Base-by-base conservation (phyloP, 2,113 vertebrate species). In the Dendropsophus ebraccatus region DNA sequence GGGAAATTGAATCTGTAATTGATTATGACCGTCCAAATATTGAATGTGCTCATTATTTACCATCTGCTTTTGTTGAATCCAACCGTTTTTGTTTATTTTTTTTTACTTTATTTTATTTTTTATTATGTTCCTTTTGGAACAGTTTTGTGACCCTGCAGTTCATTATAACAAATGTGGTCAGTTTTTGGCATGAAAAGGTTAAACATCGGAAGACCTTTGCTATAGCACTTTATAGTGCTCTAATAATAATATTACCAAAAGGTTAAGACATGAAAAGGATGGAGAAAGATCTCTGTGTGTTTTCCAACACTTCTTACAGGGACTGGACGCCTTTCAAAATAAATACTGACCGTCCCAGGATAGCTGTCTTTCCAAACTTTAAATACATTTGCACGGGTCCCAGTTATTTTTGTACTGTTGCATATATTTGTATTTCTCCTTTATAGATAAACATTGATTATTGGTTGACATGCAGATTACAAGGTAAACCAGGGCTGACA, bases 321-420 rank as follows among this genome's bases (percentile, higher is more conserved):
- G 47, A 50, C 69, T 0, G 87, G 89, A 89, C 35, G 23, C 0
- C 0, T 52, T 81, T 88, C 90, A 88, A 90, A 78, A 45, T 58
- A 72, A 82, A 89, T 80, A 86, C 80, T 81, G 37, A 72, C 0
- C 0, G 37, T 58, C 86, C 72, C 4, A 89, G 92, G 91, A 90
- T 91, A 90, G 72, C 77, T 82, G 91, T 91, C 82, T 60, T 5
- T 30, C 76, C 72, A 75, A 72, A 87, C 89, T 87, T 58, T 47
- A 76, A 84, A 76, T 32, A 60, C 52, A 58, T 84, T 47, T 62
- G 23, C 47, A 56, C 25, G 47, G 58, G 21, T 37, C 52, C 47
- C 73, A 45, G 62, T 50, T 80, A 56, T 86, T 86, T 72, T 65
- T 76, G 56, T 16, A 79, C 60, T n/a, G 52, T 17, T 79, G 50